phyloP scores from a whole-genome alignment of 1,140 invertebrate species.

The Drosophila tristis region DNA sequence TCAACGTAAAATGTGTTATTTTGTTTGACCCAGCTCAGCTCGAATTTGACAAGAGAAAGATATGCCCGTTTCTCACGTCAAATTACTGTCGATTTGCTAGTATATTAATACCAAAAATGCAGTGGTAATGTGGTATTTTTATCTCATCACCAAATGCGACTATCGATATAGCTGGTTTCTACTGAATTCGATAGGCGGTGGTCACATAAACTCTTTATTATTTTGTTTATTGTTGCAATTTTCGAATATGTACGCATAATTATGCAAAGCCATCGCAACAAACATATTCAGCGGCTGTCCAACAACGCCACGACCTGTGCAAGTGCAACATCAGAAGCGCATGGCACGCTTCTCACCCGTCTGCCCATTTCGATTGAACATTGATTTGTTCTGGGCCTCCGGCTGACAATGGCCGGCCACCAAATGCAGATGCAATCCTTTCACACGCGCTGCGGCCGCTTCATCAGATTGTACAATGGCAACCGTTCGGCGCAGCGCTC shows the following conservation, averaged over 20 bases:
- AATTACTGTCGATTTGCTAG: too few species aligned
- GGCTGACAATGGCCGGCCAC: too few species aligned
- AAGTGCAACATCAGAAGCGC: slow-evolving; percentile 1
- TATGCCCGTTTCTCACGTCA: too few species aligned
- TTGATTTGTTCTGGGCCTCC: slow-evolving; percentile 38
- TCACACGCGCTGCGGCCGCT: slow-evolving; percentile 91
- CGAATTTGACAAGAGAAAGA: too few species aligned
- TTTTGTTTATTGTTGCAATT: slow-evolving; percentile 39
- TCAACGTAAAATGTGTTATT: too few species aligned
- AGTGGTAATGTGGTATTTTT: too few species aligned
- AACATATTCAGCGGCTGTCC: neutral
- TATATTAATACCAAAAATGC: too few species aligned
- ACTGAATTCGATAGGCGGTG: neutral
- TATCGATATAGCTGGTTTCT: neutral
- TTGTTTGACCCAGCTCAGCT: too few species aligned
- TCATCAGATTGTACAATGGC: slow-evolving; percentile 91
- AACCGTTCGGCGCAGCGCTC: slow-evolving; percentile 92
- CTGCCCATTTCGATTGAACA: slow-evolving; percentile 4
- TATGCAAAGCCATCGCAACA: slow-evolving; percentile 1
- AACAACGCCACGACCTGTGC: neutral
- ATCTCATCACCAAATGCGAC: too few species aligned
- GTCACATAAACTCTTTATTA: slow-evolving; percentile 18
- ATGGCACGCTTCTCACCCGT: slow-evolving; percentile 1
- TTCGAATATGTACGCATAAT: slow-evolving; percentile 24
- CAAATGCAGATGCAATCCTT: slow-evolving; percentile 85